Evolutionary conservation across 2,888 invertebrate species (phyloP), one percentile per base, ranked within the genome.

Genomic region (Galeopsomyia nigrocyanea): DNA sequence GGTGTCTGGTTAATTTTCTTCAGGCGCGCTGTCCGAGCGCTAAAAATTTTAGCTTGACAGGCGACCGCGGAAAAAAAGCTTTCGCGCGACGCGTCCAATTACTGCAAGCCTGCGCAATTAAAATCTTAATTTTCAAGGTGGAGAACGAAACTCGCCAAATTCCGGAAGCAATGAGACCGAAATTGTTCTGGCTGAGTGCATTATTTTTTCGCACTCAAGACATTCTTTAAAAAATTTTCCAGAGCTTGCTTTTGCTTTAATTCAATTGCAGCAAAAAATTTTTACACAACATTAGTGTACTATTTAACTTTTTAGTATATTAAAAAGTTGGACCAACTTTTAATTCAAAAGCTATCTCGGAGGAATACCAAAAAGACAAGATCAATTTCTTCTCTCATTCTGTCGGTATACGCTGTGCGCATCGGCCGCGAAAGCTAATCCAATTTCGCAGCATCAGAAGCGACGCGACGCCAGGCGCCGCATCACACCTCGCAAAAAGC

Each of bases 71-170:
- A 9, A 61, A 71, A 60, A 60, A 47, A 51, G 46, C 49, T 58
- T 22, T 16, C 31, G 9, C 10, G 5, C 68, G 31, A 53, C 55
- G 61, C 64, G 66, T 73, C 64, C 65, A 75, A 75, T 75, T 75
- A 73, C 70, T 39, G 47, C 53, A 31, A 39, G 71, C 49, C 65
- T 76, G 78, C 73, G 77, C 79, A 81, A 82, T 81, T 81, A 82
- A 81, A 81, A 80, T 79, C 80, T 81, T 80, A 80, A 80, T 81
- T 77, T 78, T 73, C 65, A 55, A 71, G 55, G 47, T 49, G 63
- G 67, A 39, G 39, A 3, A 39, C 77, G 78, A 39, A 39, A 16
- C 46, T 60, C 22, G 7, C 65, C 51, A 26, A 71, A 75, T 75
- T 75, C 74, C 69, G 61, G 65, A 50, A 61, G 57, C 68, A 65